These are phyloP conservation scores for Eupithecia subumbrata DNA, from an alignment of 2,888 invertebrate genomes.

Conservation along the genomic window DNA sequence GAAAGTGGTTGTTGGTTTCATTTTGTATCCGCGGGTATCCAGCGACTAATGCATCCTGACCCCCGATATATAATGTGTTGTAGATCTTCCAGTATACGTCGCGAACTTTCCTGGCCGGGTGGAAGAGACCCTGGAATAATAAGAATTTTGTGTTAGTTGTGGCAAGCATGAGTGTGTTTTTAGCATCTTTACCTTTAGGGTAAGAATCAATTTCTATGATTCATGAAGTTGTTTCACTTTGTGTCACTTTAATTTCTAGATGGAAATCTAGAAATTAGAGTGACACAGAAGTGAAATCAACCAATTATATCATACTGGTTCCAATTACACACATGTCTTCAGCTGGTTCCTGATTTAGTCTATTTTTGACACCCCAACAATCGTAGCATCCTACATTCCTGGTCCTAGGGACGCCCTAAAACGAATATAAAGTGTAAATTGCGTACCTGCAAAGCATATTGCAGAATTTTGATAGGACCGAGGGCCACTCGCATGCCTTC, in stretches of 20 bases:
- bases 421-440: not conserved
- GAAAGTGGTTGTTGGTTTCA: slow-evolving; percentile 96
- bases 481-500: slow-evolving; percentile 98
- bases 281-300: not conserved
- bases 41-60: slow-evolving; percentile 98
- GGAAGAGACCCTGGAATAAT: slow-evolving; percentile 94
- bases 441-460: slow-evolving; percentile 95
- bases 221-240: not conserved
- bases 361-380: not conserved
- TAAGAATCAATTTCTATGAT: not conserved
- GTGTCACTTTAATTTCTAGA: too few species aligned
- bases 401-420: not conserved
- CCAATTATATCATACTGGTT: not conserved
- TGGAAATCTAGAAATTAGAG: too few species aligned
- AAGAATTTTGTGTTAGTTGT: not conserved
- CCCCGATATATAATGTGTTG: slow-evolving; percentile 99
- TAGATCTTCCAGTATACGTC: slow-evolving; percentile 99
- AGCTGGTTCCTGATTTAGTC: not conserved
- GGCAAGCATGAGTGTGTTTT: not conserved
- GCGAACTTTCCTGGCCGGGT: slow-evolving; percentile 99
- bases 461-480: slow-evolving; percentile 97
- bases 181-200: not conserved
- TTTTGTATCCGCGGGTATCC: slow-evolving; percentile 98
- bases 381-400: not conserved
- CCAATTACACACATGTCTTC: not conserved